Percentiles rank a stretch among this genome's conserved stretches.
phyloP scores from a whole-genome alignment of 2,797 vertebrate genomes.

The Pagetopsis macropterus region DNA sequence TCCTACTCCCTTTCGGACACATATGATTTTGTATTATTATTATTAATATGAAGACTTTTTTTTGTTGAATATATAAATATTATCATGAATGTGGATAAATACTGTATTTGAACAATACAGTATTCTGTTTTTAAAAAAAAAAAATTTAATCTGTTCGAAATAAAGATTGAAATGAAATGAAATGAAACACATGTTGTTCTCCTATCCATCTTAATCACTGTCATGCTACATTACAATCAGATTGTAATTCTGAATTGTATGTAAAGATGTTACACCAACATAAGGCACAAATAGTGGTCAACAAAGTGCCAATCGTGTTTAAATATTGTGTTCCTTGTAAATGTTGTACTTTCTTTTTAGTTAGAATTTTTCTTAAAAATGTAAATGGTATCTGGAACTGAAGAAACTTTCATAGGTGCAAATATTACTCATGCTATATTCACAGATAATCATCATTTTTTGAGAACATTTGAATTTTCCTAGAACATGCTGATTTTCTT shows the following conservation, averaged over 20 bases:
- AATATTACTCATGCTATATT: slow-evolving; percentile 27
- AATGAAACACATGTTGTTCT: slow-evolving; percentile 10
- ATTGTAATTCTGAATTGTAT: slow-evolving; percentile 37
- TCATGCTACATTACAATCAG: slow-evolving; percentile 35
- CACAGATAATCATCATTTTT: slow-evolving; percentile 32
- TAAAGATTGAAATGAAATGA: no score
- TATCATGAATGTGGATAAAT: no score
- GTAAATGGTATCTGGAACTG: slow-evolving; percentile 10
- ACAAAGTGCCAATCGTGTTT: slow-evolving; percentile 27
- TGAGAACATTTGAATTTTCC: slow-evolving; percentile 13
- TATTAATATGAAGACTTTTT: no score
- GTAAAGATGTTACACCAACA: slow-evolving; percentile 48
- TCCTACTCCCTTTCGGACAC: no score
- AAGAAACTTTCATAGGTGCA: slow-evolving; percentile 22
- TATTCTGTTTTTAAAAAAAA: no score
- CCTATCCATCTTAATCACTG: slow-evolving; percentile 10
- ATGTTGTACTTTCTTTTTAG: slow-evolving; percentile 7
- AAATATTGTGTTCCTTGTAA: slow-evolving; percentile 14
- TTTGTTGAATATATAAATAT: no score
- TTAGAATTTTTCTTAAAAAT: neutral
- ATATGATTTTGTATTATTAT: no score
- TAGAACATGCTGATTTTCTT: neutral
- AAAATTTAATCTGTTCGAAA: no score
- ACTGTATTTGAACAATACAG: no score
- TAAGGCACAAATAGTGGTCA: slow-evolving; percentile 76